Conservation (phyloP, 2,797 vertebrate genomes). For the Mus caroli region DNA sequence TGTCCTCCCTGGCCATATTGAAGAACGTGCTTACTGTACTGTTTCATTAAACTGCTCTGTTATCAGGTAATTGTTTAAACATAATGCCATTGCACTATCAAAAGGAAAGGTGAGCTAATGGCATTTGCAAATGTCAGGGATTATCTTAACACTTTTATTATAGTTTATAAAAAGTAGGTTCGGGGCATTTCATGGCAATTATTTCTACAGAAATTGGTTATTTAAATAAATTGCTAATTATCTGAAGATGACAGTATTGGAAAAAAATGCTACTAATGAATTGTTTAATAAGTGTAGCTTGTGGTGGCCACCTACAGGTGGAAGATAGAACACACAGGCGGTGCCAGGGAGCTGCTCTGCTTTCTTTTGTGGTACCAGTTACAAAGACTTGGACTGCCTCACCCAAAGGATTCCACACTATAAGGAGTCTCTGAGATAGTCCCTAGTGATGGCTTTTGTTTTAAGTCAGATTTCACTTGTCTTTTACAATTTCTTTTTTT, state of each 20-base stretch:
- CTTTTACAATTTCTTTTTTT: conserved; percentile 34
- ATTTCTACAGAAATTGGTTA: conserved; percentile 92
- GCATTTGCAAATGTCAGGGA: conserved; percentile 95
- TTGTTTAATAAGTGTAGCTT: conserved; percentile 88
- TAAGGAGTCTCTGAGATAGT: not conserved
- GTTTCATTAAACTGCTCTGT: conserved; percentile 89
- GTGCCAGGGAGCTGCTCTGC: not conserved
- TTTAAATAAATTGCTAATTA: conserved; percentile 94
- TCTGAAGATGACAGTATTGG: conserved; percentile 91
- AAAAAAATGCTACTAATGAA: conserved; percentile 89
- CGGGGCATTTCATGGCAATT: conserved; percentile 91
- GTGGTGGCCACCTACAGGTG: conserved; percentile 92
- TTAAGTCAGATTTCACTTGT: conserved; percentile 34
- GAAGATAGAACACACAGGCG: conserved; percentile 83
- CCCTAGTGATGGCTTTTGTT: conserved; percentile 26
- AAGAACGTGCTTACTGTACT: conserved; percentile 88
- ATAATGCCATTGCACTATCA: conserved; percentile 92
- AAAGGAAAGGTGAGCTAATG: conserved; percentile 94
- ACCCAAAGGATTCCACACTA: not conserved
- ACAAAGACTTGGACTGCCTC: conserved; percentile 22
- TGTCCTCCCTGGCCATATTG: conserved; percentile 85
- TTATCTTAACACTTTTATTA: conserved; percentile 95
- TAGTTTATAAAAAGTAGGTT: conserved; percentile 93
- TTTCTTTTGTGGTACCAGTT: not conserved
- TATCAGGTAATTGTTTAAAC: conserved; percentile 94